Evolutionary conservation across 2,797 vertebrate species (phyloP), one percentile per base, ranked within the genome.

Genomic region (Poecilia velifera): DNA sequence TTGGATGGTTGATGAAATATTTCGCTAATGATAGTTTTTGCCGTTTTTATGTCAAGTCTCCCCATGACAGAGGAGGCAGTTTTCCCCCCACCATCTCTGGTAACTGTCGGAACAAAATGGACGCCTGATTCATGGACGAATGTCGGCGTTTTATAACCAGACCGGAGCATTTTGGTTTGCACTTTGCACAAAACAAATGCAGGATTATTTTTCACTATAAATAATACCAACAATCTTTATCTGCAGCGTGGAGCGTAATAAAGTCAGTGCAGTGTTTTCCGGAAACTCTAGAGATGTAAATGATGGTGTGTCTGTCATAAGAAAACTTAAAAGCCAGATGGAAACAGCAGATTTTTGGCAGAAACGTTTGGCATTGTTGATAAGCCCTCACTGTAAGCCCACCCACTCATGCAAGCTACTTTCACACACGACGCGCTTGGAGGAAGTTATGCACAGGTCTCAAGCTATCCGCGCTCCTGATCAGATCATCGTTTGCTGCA

Each of bases 361-460:
- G 76, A 84, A 84, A 87, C 81, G 75, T 82, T 89, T 88, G 89
- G 84, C 88, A 72, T 86, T 57, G 73, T 75, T 77, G 72, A 83
- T 47, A 73, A 75, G 75, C 46, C n/a, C 71, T 72, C 53, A 76
- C 81, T 81, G 82, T 80, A 85, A 87, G 43, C 28, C 71, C 55
- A 76, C 68, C 72, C 90, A 76, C 88, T 86, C 79, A 86, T 80
- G 76, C 55, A 72, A 85, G 79, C 82, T 77, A 81, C 68, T 78
- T 77, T 79, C 76, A 84, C 82, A 87, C 81, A 86, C 66, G 83
- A 82, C 77, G 74, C 91, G 92, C 91, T 94, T 91, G 90, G 89
- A 88, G 83, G 71, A 75, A 76, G 87, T 94, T 93, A 92, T 93
- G 73, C 90, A 90, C 57, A 86, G 90, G 85, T 90, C 93, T 94